phyloP scores from a whole-genome alignment of 2,888 invertebrate genomes.

The Aelia acuminata region DNA sequence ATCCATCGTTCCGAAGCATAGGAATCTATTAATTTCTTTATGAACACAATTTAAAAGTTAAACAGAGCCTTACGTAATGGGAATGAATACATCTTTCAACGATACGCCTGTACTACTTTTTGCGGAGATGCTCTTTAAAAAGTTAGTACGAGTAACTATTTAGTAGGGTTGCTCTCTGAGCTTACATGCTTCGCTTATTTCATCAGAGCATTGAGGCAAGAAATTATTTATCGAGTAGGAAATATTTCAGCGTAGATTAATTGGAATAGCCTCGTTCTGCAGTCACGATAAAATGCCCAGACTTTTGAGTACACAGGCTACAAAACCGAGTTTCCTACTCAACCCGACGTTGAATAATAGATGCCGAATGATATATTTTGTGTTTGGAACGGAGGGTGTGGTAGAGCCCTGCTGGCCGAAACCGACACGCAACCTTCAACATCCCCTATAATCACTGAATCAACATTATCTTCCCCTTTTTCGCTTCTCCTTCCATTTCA shows the following conservation, averaged over 20 bases:
- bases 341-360: constrained; percentile 17
- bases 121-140: no score
- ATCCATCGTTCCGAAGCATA: no score
- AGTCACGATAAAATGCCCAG: constrained; percentile 14
- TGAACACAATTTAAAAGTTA: no score
- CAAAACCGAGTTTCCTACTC: constrained; percentile 11
- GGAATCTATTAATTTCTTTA: no score
- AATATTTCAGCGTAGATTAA: neutral
- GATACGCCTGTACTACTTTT: no score
- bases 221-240: neutral
- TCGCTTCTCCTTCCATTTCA: constrained; percentile 41
- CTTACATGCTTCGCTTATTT: neutral
- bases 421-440: constrained; percentile 47
- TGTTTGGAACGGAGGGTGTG: constrained; percentile 46
- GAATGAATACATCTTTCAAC: no score
- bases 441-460: constrained; percentile 55
- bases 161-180: no score
- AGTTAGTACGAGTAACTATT: no score
- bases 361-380: constrained; percentile 28
- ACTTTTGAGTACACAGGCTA: neutral
- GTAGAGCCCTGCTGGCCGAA: neutral
- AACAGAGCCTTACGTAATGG: no score
- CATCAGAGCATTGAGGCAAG: neutral
- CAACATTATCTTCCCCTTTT: constrained; percentile 53
- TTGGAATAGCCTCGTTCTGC: neutral